phyloP scores from a whole-genome alignment of 2,797 vertebrate species.

The Pipistrellus nathusii region DNA sequence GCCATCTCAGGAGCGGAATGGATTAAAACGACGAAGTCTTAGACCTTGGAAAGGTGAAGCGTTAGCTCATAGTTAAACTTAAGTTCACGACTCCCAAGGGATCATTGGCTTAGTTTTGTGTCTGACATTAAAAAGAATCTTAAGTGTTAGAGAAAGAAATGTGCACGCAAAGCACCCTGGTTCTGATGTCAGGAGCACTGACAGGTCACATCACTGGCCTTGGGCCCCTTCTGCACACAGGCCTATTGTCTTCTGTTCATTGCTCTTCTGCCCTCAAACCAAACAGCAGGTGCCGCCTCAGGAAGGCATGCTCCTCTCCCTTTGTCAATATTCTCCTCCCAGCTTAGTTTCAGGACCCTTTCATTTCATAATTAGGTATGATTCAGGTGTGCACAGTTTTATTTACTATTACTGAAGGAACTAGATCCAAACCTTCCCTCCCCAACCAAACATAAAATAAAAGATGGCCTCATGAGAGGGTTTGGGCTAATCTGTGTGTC shows the following conservation, averaged over 20 bases:
- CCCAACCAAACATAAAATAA: conserved; percentile 16
- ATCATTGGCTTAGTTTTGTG: background rate
- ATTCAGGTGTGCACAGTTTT: background rate
- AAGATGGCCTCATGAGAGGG: background rate
- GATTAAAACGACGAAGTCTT: background rate
- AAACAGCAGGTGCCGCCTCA: background rate
- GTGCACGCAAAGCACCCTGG: background rate
- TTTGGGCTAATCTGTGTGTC: conserved; percentile 30
- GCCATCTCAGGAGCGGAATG: background rate
- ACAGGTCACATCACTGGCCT: background rate
- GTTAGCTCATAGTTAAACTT: background rate
- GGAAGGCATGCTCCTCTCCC: background rate
- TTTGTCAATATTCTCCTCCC: background rate
- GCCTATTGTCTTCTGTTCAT: background rate
- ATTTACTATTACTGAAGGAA: conserved; percentile 36
- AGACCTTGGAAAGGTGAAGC: background rate
- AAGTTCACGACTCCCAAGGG: conserved; percentile 16
- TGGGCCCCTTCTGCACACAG: background rate
- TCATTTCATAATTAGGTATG: background rate
- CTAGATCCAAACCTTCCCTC: background rate
- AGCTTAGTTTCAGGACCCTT: background rate
- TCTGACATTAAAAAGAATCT: background rate
- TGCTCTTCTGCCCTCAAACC: background rate
- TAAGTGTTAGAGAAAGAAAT: background rate
- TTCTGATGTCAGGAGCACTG: background rate